Percentiles rank a stretch among this genome's conserved stretches.
Evolutionary conservation across 2,888 invertebrate genomes (phyloP).

Genomic region (Theodoxus fluviatilis): DNA sequence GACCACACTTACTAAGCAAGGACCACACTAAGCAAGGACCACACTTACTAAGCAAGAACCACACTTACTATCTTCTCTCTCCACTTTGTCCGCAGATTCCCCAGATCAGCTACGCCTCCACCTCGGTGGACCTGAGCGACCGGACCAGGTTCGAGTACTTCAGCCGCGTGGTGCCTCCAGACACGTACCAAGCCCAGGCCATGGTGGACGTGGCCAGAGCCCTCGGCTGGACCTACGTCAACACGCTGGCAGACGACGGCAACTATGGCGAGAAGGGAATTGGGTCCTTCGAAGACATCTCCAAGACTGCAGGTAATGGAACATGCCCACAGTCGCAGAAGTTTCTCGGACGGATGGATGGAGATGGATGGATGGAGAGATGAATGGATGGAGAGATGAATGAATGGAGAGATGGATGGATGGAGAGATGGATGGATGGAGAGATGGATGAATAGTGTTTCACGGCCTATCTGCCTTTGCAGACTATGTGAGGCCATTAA

Average conservation of each 20-base stretch:
- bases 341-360: neutral
- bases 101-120: conserved; percentile 77
- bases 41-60: too few relatives aligned
- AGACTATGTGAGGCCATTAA: too few relatives aligned
- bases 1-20: neutral
- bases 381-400: too few relatives aligned
- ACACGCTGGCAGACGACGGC: conserved; percentile 79
- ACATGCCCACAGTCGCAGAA: neutral
- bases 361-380: too few relatives aligned
- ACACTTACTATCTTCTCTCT: too few relatives aligned
- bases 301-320: conserved; percentile 55
- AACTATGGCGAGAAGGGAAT: conserved; percentile 78
- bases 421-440: too few relatives aligned
- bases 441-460: too few relatives aligned
- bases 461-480: too few relatives aligned
- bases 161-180: conserved; percentile 71
- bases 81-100: conserved; percentile 72
- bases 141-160: conserved; percentile 78
- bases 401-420: too few relatives aligned
- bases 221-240: conserved; percentile 79
- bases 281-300: conserved; percentile 61
- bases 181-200: conserved; percentile 69
- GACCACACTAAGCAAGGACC: too few relatives aligned
- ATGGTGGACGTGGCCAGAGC: conserved; percentile 76
- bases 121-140: conserved; percentile 77